Percentiles rank a stretch among this genome's conserved stretches.
Conservation (phyloP, 2,888 invertebrate species). For the Strigamia transsilvanica region DNA sequence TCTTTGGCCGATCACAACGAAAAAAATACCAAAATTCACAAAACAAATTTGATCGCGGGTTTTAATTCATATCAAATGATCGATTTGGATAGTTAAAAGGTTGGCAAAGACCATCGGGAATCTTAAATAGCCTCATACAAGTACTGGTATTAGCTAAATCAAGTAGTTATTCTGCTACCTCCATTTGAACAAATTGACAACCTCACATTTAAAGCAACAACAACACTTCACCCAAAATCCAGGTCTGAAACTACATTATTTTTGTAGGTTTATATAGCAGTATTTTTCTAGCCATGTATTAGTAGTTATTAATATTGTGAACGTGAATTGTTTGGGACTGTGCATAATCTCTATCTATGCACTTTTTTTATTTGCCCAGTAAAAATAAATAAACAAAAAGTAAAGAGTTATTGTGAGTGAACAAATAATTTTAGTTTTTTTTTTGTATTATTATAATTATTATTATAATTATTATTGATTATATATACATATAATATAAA, state of each 20-base stretch:
- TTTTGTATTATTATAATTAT: slow-evolving; percentile 13
- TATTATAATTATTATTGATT: not conserved
- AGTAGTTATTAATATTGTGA: slow-evolving; percentile 43
- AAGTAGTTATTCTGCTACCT: slow-evolving; percentile 47
- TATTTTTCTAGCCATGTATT: slow-evolving; percentile 48
- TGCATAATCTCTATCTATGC: slow-evolving; percentile 47
- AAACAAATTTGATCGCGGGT: not conserved
- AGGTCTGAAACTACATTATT: slow-evolving; percentile 47
- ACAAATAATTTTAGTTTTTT: slow-evolving; percentile 18
- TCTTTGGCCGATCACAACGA: slow-evolving; percentile 1
- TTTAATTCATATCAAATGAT: too few relatives aligned
- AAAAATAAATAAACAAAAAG: not conserved
- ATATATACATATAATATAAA: not conserved
- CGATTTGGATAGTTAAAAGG: not conserved
- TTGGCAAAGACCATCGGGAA: not conserved
- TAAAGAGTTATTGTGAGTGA: slow-evolving; percentile 32
- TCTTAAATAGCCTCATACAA: slow-evolving; percentile 48
- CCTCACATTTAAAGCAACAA: slow-evolving; percentile 25
- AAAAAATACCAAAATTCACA: not conserved
- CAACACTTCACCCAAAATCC: slow-evolving; percentile 45
- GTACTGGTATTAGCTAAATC: slow-evolving; percentile 34
- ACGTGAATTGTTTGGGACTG: slow-evolving; percentile 43
- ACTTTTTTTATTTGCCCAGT: slow-evolving; percentile 22
- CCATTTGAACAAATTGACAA: slow-evolving; percentile 43
- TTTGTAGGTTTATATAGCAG: slow-evolving; percentile 48